phyloP scores from a whole-genome alignment of 2,888 invertebrate species.

The Lissocephala sabroskyi region DNA sequence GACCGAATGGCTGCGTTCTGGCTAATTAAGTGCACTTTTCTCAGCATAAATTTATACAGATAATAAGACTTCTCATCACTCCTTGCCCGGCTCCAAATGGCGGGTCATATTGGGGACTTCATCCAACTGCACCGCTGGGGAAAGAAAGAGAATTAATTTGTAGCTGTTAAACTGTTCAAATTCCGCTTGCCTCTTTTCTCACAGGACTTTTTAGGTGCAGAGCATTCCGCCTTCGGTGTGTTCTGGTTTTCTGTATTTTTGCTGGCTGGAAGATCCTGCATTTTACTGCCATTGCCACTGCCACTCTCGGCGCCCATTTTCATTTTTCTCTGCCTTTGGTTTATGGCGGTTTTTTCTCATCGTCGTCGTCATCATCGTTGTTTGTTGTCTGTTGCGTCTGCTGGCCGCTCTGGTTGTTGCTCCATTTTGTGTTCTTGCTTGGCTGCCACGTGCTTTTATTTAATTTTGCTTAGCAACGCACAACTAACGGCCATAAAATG shows the following conservation, averaged over 20 bases:
- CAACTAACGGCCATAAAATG: conserved; percentile 36
- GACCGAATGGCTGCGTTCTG: background rate
- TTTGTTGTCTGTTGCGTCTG: conserved; percentile 1
- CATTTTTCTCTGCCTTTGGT: background rate
- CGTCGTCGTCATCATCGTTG: background rate
- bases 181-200: too few species aligned
- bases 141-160: too few species aligned
- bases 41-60: background rate
- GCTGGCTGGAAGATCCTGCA: too few species aligned
- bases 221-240: too few species aligned
- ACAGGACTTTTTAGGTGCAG: too few species aligned
- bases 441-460: conserved; percentile 55
- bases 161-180: too few species aligned
- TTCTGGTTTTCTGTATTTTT: too few species aligned
- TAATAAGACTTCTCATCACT: too few species aligned
- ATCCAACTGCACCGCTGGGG: too few species aligned
- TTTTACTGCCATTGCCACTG: background rate
- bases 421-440: conserved; percentile 30
- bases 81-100: too few species aligned
- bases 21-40: background rate
- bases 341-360: background rate
- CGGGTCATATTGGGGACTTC: too few species aligned
- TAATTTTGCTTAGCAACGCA: conserved; percentile 33
- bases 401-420: background rate
- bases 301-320: background rate